Percentiles rank a stretch among this genome's conserved stretches.
Evolutionary conservation across 2,113 vertebrate genomes (phyloP).

Genomic region (Gracilinanus agilis): DNA sequence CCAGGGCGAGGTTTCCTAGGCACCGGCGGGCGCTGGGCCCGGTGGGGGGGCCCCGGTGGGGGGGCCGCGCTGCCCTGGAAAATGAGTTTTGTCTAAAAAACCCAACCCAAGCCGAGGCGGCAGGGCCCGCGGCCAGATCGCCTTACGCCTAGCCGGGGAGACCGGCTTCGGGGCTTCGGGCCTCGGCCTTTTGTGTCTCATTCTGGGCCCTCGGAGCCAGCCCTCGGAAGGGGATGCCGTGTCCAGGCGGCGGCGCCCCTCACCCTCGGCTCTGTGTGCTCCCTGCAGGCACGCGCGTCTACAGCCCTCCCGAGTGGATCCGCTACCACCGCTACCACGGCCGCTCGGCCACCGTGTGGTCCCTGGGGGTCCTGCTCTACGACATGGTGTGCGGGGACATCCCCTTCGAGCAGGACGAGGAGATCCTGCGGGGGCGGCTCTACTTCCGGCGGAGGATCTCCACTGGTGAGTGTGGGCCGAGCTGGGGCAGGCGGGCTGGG

Average conservation of each 20-base stretch:
- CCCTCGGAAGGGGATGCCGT: too few relatives aligned
- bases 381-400: slow-evolving; percentile 99
- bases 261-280: rapidly evolving
- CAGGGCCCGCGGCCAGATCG: too few relatives aligned
- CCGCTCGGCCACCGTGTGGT: slow-evolving; percentile 97
- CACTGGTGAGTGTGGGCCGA: slow-evolving; percentile 85
- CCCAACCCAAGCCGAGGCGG: too few relatives aligned
- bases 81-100: background rate
- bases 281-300: slow-evolving; percentile 93
- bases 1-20: slow-evolving; percentile 87
- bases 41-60: slow-evolving; percentile 81
- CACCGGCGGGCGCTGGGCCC: slow-evolving; percentile 73
- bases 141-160: too few relatives aligned
- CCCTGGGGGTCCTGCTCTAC: slow-evolving; percentile 95
- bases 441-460: slow-evolving; percentile 96
- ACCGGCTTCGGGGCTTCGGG: too few relatives aligned
- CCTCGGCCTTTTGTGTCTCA: slow-evolving; percentile 84
- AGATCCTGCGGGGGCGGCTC: slow-evolving; percentile 93
- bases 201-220: slow-evolving; percentile 83
- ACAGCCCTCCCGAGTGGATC: slow-evolving; percentile 99
- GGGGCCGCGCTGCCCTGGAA: background rate
- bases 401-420: slow-evolving; percentile 98
- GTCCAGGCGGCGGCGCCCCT: too few relatives aligned
- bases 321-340: slow-evolving; percentile 97
- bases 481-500: rapidly evolving